Percentiles rank a stretch among this genome's conserved stretches.
These are phyloP conservation scores for Strigamia transsilvanica DNA, from an alignment of 2,888 invertebrate genomes.

Conservation along the genomic window DNA sequence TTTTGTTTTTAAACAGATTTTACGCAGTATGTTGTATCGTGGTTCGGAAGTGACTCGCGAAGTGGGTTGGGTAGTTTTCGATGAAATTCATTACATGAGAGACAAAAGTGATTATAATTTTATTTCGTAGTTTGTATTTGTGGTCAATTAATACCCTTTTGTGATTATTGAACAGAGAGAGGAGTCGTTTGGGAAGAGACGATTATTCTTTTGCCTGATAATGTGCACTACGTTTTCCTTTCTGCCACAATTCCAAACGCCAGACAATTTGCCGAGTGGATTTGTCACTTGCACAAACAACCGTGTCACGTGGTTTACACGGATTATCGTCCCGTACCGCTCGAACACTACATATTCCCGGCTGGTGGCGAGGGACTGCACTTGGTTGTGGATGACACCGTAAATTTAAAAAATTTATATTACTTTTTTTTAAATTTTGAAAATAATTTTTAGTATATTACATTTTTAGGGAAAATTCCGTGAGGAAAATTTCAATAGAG, in stretches of 20 bases:
- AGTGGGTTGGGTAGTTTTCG: constrained; percentile 99
- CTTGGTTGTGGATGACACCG: constrained; percentile 91
- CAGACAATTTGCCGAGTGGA: constrained; percentile 76
- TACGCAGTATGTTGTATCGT: constrained; percentile 97
- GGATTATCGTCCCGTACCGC: constrained; percentile 94
- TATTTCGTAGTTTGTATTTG: constrained; percentile 3
- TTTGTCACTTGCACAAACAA: constrained; percentile 80
- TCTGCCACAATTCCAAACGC: constrained; percentile 99
- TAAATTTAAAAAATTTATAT: constrained; percentile 62
- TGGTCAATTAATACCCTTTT: no score
- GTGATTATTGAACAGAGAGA: constrained; percentile 71
- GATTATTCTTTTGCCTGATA: constrained; percentile 93
- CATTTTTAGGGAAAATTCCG: constrained; percentile 94
- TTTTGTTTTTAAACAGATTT: constrained; percentile 72
- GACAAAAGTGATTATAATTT: constrained; percentile 73
- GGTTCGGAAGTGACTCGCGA: constrained; percentile 99
- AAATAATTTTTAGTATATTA: no score
- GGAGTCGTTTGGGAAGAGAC: constrained; percentile 99
- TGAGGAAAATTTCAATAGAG: constrained; percentile 97
- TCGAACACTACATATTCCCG: constrained; percentile 98
- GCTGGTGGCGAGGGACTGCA: constrained; percentile 94
- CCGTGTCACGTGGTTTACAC: constrained; percentile 99
- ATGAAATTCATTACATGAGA: constrained; percentile 99
- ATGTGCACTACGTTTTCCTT: constrained; percentile 97
- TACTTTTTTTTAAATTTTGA: no score